phyloP scores from a whole-genome alignment of 2,888 invertebrate genomes.

The Pilophorus perplexus region DNA sequence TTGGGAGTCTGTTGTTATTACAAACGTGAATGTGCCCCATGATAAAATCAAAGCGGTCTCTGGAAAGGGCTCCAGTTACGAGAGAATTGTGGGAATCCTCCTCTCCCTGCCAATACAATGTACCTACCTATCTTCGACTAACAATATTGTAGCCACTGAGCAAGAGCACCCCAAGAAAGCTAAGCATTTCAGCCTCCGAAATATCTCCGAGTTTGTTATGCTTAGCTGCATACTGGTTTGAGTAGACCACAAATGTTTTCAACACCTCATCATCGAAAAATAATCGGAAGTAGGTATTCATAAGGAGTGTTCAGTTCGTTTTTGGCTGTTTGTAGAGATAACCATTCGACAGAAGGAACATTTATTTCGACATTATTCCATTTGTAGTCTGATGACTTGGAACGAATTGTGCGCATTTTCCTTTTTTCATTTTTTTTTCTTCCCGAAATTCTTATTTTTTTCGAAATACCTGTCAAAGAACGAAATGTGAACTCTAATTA shows the following conservation, averaged over 20 bases:
- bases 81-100: constrained; percentile 17
- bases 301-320: constrained; percentile 1
- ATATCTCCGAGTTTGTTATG: constrained; percentile 37
- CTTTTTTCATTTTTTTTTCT: not conserved
- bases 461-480: too few relatives aligned
- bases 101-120: constrained; percentile 27
- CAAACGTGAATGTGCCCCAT: constrained; percentile 23
- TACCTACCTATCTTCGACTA: not conserved
- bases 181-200: constrained; percentile 36
- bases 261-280: constrained; percentile 30
- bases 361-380: not conserved
- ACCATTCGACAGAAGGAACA: not conserved
- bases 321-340: not conserved
- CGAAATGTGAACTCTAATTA: too few relatives aligned
- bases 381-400: not conserved
- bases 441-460: not conserved
- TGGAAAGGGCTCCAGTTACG: constrained; percentile 13
- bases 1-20: constrained; percentile 9
- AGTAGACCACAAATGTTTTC: constrained; percentile 6
- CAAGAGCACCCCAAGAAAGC: constrained; percentile 31
- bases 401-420: not conserved
- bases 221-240: constrained; percentile 43
- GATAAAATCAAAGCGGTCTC: constrained; percentile 24
- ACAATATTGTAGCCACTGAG: constrained; percentile 32
- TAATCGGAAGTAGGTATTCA: constrained; percentile 13